phyloP scores from a whole-genome alignment of 2,797 vertebrate genomes.

The Rhyacichthys aspro region DNA sequence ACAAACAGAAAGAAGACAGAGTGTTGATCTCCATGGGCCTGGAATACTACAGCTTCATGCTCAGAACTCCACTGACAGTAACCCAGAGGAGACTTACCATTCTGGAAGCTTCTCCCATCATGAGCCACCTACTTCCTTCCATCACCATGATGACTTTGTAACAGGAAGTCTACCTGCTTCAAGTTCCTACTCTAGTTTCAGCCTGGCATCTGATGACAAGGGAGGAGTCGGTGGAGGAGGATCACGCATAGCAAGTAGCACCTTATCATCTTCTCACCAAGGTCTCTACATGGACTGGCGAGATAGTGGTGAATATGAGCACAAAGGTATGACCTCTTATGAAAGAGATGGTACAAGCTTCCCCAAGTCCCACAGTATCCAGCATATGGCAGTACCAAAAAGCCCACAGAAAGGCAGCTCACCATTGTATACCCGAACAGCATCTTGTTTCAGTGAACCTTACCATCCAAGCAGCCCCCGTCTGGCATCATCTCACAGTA shows the following conservation, averaged over 20 bases:
- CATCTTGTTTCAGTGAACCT: conserved; percentile 87
- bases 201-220: conserved; percentile 90
- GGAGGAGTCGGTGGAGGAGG: conserved; percentile 65
- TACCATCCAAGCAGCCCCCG: conserved; percentile 87
- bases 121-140: conserved; percentile 83
- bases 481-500: conserved; percentile 82
- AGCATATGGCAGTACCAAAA: conserved; percentile 81
- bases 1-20: conserved; percentile 83
- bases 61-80: conserved; percentile 90
- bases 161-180: conserved; percentile 85
- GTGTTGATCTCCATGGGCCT: conserved; percentile 84
- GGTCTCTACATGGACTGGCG: conserved; percentile 88
- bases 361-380: conserved; percentile 83
- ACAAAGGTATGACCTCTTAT: conserved; percentile 82
- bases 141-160: conserved; percentile 77
- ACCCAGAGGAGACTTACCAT: conserved; percentile 86
- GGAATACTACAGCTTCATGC: conserved; percentile 81
- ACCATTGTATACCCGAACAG: conserved; percentile 82
- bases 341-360: conserved; percentile 84
- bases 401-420: conserved; percentile 80
- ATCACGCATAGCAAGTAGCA: conserved; percentile 80
- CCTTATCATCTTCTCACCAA: conserved; percentile 90
- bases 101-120: conserved; percentile 85
- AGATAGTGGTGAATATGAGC: conserved; percentile 84
- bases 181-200: conserved; percentile 96